Conservation (phyloP, 2,888 invertebrate species). For the Phrixothrix hirtus region DNA sequence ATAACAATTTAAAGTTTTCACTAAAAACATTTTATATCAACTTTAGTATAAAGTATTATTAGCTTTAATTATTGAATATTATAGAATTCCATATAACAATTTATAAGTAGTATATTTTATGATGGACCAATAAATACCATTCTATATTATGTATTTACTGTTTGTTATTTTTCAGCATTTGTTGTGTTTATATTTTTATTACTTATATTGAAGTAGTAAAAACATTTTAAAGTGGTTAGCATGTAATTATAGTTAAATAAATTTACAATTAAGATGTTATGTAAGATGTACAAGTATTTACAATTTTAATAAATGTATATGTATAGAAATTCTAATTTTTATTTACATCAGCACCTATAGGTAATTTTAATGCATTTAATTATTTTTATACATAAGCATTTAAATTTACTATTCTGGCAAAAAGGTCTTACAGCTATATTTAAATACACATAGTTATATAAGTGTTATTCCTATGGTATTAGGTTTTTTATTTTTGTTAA, state of each 20-base stretch:
- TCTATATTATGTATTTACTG: conserved; percentile 30
- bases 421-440: too few relatives aligned
- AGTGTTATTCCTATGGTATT: too few relatives aligned
- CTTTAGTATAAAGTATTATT: conserved; percentile 21
- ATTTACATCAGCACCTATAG: too few relatives aligned
- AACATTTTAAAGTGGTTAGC: conserved; percentile 20
- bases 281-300: conserved; percentile 36
- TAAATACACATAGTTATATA: too few relatives aligned
- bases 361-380: too few relatives aligned
- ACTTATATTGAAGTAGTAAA: conserved; percentile 5
- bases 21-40: too few relatives aligned
- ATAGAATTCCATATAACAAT: conserved; percentile 18
- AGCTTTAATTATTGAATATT: conserved; percentile 25
- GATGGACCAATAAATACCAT: conserved; percentile 27
- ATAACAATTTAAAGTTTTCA: too few relatives aligned
- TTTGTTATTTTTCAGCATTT: conserved; percentile 30
- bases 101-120: conserved; percentile 29
- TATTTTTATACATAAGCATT: too few relatives aligned
- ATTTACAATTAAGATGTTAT: conserved; percentile 26
- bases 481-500: too few relatives aligned
- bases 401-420: too few relatives aligned
- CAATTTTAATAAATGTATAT: conserved; percentile 39
- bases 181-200: conserved; percentile 36
- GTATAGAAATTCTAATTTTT: neutral
- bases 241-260: conserved; percentile 22